phyloP scores from a whole-genome alignment of 2,888 invertebrate genomes.

The Hirtodrosophila histrioides region DNA sequence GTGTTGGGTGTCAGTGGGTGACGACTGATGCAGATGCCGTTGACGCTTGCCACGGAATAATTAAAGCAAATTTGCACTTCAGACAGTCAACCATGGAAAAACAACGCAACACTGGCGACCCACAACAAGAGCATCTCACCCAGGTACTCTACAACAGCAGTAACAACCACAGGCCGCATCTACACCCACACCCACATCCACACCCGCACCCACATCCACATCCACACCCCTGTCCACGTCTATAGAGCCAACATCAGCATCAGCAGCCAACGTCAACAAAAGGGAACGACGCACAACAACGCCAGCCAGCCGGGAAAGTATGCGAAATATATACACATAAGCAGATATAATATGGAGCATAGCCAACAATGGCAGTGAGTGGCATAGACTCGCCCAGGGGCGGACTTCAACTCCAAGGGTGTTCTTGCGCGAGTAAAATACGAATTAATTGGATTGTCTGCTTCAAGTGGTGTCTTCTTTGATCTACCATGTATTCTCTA shows the following conservation, averaged over 20 bases:
- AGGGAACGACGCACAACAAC: constrained; percentile 55
- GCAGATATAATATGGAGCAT: constrained; percentile 64
- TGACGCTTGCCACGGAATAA: constrained; percentile 76
- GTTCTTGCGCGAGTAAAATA: constrained; percentile 21
- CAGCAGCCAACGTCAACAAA: constrained; percentile 66
- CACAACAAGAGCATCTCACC: constrained; percentile 61
- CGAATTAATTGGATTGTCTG: background rate
- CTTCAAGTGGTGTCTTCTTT: background rate
- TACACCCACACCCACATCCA: no score
- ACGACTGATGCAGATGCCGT: constrained; percentile 59
- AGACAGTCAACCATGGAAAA: constrained; percentile 74
- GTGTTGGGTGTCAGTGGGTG: constrained; percentile 29
- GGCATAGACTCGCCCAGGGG: constrained; percentile 62
- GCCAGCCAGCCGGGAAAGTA: constrained; percentile 71
- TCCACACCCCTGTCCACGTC: constrained; percentile 29
- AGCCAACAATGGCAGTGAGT: constrained; percentile 68
- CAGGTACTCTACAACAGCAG: constrained; percentile 49
- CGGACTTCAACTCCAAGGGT: constrained; percentile 48
- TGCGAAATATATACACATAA: constrained; percentile 49
- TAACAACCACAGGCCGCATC: constrained; percentile 26
- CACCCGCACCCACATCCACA: constrained; percentile 1
- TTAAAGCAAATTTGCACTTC: constrained; percentile 84
- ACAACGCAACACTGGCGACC: constrained; percentile 66
- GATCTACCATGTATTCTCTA: no score
- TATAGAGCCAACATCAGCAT: constrained; percentile 8